Evolutionary conservation across 2,113 vertebrate species (phyloP), one percentile per base, ranked within the genome.

Genomic region (Leucosticte australis): DNA sequence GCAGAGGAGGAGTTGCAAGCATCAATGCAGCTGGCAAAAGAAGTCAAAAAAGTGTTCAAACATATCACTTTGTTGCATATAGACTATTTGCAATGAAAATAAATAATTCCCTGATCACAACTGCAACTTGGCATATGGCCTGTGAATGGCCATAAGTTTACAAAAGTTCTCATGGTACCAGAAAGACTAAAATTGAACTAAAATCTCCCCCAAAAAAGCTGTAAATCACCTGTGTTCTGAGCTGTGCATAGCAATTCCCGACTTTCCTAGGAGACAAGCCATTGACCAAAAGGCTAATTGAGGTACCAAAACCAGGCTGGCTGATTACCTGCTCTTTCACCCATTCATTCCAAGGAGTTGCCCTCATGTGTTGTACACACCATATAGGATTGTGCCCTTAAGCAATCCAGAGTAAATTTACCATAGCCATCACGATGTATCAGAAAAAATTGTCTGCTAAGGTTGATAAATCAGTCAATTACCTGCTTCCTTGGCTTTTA

Each of bases 381-480:
- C 80, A 78, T 55, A 96, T 20, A 97, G 84, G 91, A 95, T 89
- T 13, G 8, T 96, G 96, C 97, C 97, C 92, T 96, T 95, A 92
- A 97, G 97, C 95, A 96, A 97, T 95, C 92, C 95, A 89, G 95
- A 97, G 96, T 96, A 97, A 98, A 97, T 97, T 97, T 98, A 97
- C 97, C 97, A 97, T 95, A 93, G 93, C 95, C 95, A 96, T 95
- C 95, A 86, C 0, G 2, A 97, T 47, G 35, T 94, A 94, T 94
- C 93, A 97, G 94, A 96, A 97, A 97, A 97, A 96, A 96, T 56
- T 93, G 91, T 95, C 95, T 97, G 97, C 94, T 97, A 97, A 97
- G 97, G 96, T 92, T 97, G 96, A 97, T 97, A 98, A 97, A 98
- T 97, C 33, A 3, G 96, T 94, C 89, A 92, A 97, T 98, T 97